Conservation (phyloP, 35 echinoderm and acorn worm genomes). For the Diadema setosum region DNA sequence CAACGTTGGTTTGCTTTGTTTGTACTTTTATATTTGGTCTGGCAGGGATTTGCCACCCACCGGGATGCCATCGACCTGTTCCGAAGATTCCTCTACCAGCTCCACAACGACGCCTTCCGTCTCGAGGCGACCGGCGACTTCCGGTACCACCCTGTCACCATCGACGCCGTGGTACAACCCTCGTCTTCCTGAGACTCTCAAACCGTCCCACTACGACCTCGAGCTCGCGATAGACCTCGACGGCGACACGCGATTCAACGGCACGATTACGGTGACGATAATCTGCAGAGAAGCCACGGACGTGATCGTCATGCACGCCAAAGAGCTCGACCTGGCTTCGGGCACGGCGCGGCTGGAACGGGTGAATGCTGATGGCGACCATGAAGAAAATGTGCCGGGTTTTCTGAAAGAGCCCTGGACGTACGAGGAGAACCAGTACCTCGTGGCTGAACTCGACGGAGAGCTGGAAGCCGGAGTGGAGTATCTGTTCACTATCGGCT, state of each 20-base stretch:
- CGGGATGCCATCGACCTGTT: no score
- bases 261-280: slow-evolving; percentile 22
- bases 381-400: background rate
- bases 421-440: slow-evolving; percentile 47
- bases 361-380: background rate
- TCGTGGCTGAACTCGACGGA: slow-evolving; percentile 53
- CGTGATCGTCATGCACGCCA: slow-evolving; percentile 27
- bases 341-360: background rate
- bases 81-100: background rate
- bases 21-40: no score
- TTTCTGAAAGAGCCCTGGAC: slow-evolving; percentile 32
- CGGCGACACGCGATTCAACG: background rate
- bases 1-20: no score
- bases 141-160: background rate
- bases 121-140: background rate
- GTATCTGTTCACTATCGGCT: slow-evolving; percentile 52
- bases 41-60: no score
- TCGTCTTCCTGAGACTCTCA: slow-evolving; percentile 39
- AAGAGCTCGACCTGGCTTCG: background rate
- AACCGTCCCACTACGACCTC: slow-evolving; percentile 43
- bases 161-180: slow-evolving; percentile 19
- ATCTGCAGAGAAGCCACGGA: slow-evolving; percentile 14
- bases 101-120: no score
- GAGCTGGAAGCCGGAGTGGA: background rate
- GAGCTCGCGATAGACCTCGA: slow-evolving; percentile 37